Evolutionary conservation across 2,888 invertebrate species (phyloP).

Genomic region (Lasioglossum malachurum): DNA sequence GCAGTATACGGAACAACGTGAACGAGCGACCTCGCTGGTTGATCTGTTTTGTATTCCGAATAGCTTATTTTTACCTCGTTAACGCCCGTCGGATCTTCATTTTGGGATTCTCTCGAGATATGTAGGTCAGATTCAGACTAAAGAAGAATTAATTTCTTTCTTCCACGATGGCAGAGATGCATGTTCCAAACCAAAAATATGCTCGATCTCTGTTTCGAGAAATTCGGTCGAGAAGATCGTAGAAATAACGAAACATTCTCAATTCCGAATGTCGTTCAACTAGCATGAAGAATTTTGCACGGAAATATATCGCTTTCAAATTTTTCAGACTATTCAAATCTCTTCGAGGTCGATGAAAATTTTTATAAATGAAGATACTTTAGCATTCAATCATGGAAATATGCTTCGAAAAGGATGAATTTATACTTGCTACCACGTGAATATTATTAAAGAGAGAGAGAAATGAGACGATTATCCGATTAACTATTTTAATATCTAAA

Average conservation of each 20-base stretch:
- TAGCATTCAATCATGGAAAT: background rate
- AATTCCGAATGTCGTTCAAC: background rate
- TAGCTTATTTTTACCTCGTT: constrained; percentile 39
- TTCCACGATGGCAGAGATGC: constrained; percentile 2
- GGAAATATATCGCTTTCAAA: background rate
- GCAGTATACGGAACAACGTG: constrained; percentile 2
- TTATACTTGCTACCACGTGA: background rate
- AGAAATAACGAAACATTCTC: background rate
- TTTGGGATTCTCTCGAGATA: constrained; percentile 10
- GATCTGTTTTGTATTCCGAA: constrained; percentile 5
- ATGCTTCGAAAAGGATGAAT: background rate
- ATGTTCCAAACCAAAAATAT: constrained; percentile 35
- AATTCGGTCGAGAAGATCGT: background rate
- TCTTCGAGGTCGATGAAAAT: background rate
- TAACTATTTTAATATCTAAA: background rate
- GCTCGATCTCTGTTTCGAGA: constrained; percentile 4
- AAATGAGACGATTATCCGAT: background rate
- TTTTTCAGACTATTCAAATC: background rate
- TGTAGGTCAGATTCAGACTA: constrained; percentile 20
- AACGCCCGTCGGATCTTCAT: constrained; percentile 9
- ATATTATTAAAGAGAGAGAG: background rate
- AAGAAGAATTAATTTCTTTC: constrained; percentile 20
- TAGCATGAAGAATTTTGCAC: background rate
- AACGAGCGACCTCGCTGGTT: constrained; percentile 6
- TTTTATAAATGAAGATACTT: background rate